A percentile compares a stretch with the other conserved stretches of the same genome.
phyloP scores from a whole-genome alignment of 2,888 invertebrate species.

The Itoplectis maculator region DNA sequence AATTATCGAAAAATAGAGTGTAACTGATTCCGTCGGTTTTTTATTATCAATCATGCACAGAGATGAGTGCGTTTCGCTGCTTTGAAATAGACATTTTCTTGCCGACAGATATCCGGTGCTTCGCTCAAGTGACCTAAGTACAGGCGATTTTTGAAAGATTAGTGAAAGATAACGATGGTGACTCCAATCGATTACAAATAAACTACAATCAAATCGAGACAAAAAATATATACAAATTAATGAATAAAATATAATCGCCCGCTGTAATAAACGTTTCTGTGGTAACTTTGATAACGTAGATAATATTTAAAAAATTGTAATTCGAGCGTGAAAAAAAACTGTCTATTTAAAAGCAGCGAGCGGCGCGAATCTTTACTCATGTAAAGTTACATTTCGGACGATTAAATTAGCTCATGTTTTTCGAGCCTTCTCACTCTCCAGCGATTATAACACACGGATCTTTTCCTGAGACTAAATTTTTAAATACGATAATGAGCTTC shows the following conservation, averaged over 20 bases:
- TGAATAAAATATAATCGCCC: neutral
- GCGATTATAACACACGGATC: neutral
- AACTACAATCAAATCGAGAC: neutral
- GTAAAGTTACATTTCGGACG: neutral
- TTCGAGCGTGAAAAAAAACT: neutral
- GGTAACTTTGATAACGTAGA: neutral
- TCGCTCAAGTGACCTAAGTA: neutral
- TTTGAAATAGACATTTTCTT: neutral
- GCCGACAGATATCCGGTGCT: no score
- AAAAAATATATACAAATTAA: neutral
- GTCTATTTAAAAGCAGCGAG: neutral
- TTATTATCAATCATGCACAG: neutral
- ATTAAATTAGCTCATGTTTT: slow-evolving; percentile 9
- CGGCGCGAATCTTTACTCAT: neutral
- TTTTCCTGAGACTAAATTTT: slow-evolving; percentile 38
- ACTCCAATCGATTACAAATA: neutral
- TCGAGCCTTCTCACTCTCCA: slow-evolving; percentile 29
- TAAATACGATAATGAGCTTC: slow-evolving; percentile 57
- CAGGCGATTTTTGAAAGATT: neutral
- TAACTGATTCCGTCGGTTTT: slow-evolving; percentile 40
- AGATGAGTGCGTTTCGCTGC: neutral
- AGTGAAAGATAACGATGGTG: neutral
- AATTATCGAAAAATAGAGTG: neutral
- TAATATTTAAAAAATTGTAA: neutral
- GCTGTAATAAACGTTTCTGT: neutral